phyloP scores from a whole-genome alignment of 2,888 invertebrate genomes.

The Folsomia manolachei region DNA sequence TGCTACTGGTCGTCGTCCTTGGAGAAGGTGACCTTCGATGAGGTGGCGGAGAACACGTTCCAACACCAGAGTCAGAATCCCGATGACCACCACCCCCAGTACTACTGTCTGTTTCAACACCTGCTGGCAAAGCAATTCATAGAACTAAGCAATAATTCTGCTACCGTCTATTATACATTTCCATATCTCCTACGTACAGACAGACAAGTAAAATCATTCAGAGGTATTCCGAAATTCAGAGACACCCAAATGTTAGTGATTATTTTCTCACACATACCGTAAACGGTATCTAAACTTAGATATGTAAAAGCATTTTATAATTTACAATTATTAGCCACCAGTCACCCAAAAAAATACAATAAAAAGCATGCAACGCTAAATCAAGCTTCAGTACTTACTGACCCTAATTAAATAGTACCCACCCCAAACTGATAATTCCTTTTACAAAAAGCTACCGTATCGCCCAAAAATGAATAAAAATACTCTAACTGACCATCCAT shows the following conservation, averaged over 20 bases:
- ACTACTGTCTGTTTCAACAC: slow-evolving; percentile 44
- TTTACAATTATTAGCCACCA: background rate
- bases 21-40: slow-evolving; percentile 42
- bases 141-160: slow-evolving; percentile 12
- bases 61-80: slow-evolving; percentile 49
- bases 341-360: background rate
- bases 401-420: background rate
- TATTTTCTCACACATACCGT: too few relatives aligned
- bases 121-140: slow-evolving; percentile 19
- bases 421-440: background rate
- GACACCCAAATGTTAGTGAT: background rate
- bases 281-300: too few relatives aligned
- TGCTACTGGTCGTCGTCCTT: background rate
- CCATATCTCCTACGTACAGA: background rate
- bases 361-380: background rate
- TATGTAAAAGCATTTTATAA: background rate
- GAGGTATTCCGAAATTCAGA: too few relatives aligned
- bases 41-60: slow-evolving; percentile 47
- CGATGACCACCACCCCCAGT: slow-evolving; percentile 37
- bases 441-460: slow-evolving; percentile 10
- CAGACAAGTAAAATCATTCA: background rate
- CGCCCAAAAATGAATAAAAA: slow-evolving; percentile 21
- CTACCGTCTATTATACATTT: background rate
- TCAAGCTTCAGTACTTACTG: background rate
- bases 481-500: slow-evolving; percentile 47